These are phyloP conservation scores for Phymastichus coffea DNA, from an alignment of 1,140 invertebrate genomes.

Conservation along the genomic window DNA sequence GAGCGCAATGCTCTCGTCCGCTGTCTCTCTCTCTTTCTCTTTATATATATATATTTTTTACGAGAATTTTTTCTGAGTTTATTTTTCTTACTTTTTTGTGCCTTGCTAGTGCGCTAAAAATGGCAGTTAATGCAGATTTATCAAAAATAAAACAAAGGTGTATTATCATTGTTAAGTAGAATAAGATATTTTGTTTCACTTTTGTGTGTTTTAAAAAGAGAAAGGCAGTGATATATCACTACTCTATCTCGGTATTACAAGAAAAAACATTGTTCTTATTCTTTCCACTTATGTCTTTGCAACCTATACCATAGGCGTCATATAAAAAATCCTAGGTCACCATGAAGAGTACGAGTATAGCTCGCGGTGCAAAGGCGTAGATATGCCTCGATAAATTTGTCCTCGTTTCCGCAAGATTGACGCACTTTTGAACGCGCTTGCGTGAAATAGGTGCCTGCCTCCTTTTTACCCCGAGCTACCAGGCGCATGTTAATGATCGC, in stretches of 20 bases:
- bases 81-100: neutral
- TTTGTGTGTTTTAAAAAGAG: too few species aligned
- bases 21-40: constrained; percentile 7
- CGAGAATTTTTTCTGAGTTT: neutral
- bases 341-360: neutral
- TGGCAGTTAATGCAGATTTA: too few species aligned
- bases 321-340: too few species aligned
- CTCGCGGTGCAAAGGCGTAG: neutral
- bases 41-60: neutral
- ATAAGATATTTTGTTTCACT: too few species aligned
- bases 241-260: constrained; percentile 6
- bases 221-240: too few species aligned
- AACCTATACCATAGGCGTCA: too few species aligned
- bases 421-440: neutral
- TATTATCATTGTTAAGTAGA: too few species aligned
- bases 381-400: constrained; percentile 5
- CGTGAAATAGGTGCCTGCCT: too few species aligned
- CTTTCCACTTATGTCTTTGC: neutral
- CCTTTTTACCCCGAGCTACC: too few species aligned
- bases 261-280: constrained; percentile 13
- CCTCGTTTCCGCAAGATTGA: neutral
- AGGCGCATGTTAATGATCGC: constrained; percentile 59
- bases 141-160: too few species aligned
- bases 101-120: too few species aligned
- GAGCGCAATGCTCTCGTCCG: constrained; percentile 18